Conservation (phyloP, 2,888 invertebrate species). For the Drosophila sordidapex region DNA sequence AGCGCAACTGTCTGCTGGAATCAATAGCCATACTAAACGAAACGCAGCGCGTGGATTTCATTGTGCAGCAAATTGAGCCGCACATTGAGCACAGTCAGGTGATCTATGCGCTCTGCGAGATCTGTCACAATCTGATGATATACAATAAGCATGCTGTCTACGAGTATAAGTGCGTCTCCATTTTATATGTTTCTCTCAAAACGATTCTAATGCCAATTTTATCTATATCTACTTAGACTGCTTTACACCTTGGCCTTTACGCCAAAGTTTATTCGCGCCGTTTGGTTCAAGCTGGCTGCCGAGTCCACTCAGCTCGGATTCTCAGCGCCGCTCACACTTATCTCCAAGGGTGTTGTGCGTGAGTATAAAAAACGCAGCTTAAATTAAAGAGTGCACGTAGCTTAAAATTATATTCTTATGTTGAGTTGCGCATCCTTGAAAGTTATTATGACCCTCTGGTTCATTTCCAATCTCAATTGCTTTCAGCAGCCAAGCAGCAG, state of each 20-base stretch:
- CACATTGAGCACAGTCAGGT: slow-evolving; percentile 85
- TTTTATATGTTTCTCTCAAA: not conserved
- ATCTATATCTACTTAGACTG: slow-evolving; percentile 85
- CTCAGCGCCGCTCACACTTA: slow-evolving; percentile 83
- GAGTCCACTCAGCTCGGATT: slow-evolving; percentile 84
- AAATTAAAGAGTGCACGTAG: not conserved
- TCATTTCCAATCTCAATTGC: not conserved
- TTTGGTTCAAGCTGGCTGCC: slow-evolving; percentile 88
- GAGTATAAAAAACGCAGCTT: slow-evolving; percentile 58
- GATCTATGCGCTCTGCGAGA: slow-evolving; percentile 89
- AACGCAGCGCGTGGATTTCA: slow-evolving; percentile 86
- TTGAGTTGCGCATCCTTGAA: not conserved
- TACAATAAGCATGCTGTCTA: slow-evolving; percentile 93
- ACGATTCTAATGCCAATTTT: not conserved
- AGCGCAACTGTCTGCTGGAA: slow-evolving; percentile 80
- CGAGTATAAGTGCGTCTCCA: slow-evolving; percentile 90
- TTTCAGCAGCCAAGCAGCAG: slow-evolving; percentile 86
- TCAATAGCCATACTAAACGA: slow-evolving; percentile 89
- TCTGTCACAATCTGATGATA: slow-evolving; percentile 93
- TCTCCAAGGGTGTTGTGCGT: slow-evolving; percentile 85
- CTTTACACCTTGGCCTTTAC: slow-evolving; percentile 93
- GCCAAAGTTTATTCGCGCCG: slow-evolving; percentile 90
- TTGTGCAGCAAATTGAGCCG: slow-evolving; percentile 84
- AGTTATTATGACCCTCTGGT: not conserved
- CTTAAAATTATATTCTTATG: not conserved